Evolutionary conservation across 2,797 vertebrate genomes (phyloP).

Genomic region (Malacoraja senta): DNA sequence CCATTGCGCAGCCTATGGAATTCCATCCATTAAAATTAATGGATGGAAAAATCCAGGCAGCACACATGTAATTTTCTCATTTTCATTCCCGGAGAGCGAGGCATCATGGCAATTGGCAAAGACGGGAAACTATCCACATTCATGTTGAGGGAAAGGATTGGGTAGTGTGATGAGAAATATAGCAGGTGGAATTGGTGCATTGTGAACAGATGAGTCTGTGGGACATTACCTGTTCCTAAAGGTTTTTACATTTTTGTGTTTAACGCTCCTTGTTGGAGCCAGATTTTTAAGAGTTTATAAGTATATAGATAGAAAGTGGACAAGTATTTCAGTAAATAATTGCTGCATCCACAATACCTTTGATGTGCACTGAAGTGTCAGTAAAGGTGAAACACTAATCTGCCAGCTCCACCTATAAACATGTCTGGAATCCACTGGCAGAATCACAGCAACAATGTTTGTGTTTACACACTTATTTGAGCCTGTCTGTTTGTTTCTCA

Average conservation of each 20-base stretch:
- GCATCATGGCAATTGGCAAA: neutral
- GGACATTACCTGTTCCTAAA: neutral
- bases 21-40: slow-evolving; percentile 9
- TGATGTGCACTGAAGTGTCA: neutral
- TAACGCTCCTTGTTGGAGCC: neutral
- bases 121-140: neutral
- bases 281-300: neutral
- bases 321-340: neutral
- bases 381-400: neutral
- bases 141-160: neutral
- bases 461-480: neutral
- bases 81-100: neutral
- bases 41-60: neutral
- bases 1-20: neutral
- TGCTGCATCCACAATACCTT: neutral
- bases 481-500: neutral
- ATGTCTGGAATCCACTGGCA: neutral
- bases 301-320: neutral
- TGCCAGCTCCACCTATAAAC: neutral
- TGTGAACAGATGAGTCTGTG: neutral
- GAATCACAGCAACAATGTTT: neutral
- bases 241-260: neutral
- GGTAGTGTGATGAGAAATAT: neutral
- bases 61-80: neutral
- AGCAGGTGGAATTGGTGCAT: neutral